Conservation (phyloP, 2,113 vertebrate genomes). For the Pterophyllum scalare region DNA sequence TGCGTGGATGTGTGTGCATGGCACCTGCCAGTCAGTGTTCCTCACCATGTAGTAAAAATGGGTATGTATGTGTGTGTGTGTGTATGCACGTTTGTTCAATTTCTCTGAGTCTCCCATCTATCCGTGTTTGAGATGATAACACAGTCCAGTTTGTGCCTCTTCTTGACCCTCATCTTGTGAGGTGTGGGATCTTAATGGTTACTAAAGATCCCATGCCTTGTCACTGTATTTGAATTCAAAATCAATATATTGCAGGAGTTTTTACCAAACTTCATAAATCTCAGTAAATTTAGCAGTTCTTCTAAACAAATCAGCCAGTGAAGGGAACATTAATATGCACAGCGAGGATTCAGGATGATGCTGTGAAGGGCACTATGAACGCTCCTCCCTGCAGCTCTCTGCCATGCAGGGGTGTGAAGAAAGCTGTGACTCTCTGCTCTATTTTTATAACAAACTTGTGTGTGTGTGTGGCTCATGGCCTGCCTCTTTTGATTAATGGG, state of each 20-base stretch:
- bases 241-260: neutral
- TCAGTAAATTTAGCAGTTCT: neutral
- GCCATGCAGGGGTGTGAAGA: constrained; percentile 14
- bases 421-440: constrained; percentile 41
- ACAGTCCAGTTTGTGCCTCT: neutral
- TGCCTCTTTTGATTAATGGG: constrained; percentile 45
- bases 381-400: neutral
- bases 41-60: too few relatives aligned
- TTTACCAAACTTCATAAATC: neutral
- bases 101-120: neutral
- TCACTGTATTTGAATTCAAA: neutral
- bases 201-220: neutral
- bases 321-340: neutral
- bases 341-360: neutral
- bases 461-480: neutral
- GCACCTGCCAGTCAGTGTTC: too few relatives aligned
- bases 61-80: neutral
- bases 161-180: neutral
- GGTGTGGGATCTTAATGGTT: neutral
- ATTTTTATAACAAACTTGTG: constrained; percentile 26
- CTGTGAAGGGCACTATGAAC: neutral
- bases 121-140: too few relatives aligned
- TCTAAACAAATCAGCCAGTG: neutral
- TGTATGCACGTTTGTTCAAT: neutral
- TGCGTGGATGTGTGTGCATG: too few relatives aligned